These are phyloP conservation scores for Seira musarum DNA, from an alignment of 2,888 invertebrate species.

Conservation along the genomic window DNA sequence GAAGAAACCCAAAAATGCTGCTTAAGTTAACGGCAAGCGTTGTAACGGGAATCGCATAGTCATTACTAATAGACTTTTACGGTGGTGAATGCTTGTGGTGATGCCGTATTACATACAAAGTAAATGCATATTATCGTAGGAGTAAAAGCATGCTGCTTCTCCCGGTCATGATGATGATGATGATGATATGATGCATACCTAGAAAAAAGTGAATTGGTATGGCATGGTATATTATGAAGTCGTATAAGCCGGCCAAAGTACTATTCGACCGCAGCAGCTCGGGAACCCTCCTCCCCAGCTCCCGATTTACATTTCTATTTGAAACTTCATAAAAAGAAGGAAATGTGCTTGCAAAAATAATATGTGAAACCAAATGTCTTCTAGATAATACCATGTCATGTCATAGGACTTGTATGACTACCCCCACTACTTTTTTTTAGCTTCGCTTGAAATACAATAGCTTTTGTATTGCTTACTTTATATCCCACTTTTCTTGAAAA, in stretches of 20 bases:
- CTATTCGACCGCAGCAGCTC: conserved; percentile 38
- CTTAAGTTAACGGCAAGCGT: conserved; percentile 39
- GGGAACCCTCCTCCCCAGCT: conserved; percentile 52
- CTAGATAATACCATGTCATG: too few relatives aligned
- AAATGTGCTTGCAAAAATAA: conserved; percentile 47
- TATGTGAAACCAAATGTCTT: conserved; percentile 18
- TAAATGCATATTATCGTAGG: too few relatives aligned
- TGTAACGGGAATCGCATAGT: conserved; percentile 26
- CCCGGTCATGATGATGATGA: too few relatives aligned
- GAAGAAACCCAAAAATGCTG: neutral
- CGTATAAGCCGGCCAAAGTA: conserved; percentile 33
- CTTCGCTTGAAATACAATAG: neutral
- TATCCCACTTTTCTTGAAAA: too few relatives aligned
- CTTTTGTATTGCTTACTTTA: too few relatives aligned
- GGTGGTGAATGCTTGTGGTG: too few relatives aligned
- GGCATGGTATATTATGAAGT: too few relatives aligned
- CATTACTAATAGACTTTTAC: neutral
- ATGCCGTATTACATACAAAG: too few relatives aligned
- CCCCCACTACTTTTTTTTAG: conserved; percentile 16
- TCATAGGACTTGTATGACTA: too few relatives aligned
- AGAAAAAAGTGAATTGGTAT: conserved; percentile 38
- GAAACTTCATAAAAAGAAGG: conserved; percentile 45
- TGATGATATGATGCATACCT: too few relatives aligned
- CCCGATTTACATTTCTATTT: conserved; percentile 37
- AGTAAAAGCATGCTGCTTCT: too few relatives aligned